phyloP scores from a whole-genome alignment of 1,140 invertebrate genomes.

The Platyura marginata region DNA sequence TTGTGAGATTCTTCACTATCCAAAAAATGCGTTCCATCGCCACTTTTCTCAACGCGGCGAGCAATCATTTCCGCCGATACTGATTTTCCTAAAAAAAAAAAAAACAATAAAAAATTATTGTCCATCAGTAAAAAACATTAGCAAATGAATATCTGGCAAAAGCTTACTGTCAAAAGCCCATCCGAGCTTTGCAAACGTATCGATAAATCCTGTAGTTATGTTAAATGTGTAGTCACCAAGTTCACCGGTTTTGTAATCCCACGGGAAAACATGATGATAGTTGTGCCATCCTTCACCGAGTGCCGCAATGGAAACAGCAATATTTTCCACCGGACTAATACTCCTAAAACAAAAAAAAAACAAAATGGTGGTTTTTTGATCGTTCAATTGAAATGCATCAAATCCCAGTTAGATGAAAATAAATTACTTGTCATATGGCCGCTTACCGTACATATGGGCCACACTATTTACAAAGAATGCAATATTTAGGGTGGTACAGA shows the following conservation, averaged over 20 bases:
- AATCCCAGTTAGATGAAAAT: background rate
- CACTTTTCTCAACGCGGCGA: slow-evolving; percentile 35
- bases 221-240: slow-evolving; percentile 45
- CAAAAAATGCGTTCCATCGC: slow-evolving; percentile 36
- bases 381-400: too few relatives aligned
- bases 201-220: slow-evolving; percentile 50
- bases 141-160: slow-evolving; percentile 1
- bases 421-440: slow-evolving; percentile 72
- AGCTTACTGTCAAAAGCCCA: slow-evolving; percentile 52
- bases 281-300: slow-evolving; percentile 85
- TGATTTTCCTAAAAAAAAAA: slow-evolving; percentile 36
- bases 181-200: slow-evolving; percentile 46
- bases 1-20: slow-evolving; percentile 18
- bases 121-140: slow-evolving; percentile 2
- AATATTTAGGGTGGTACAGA: slow-evolving; percentile 66
- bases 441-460: slow-evolving; percentile 76
- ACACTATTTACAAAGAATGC: slow-evolving; percentile 88
- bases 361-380: background rate
- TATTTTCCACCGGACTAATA: slow-evolving; percentile 54
- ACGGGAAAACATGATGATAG: slow-evolving; percentile 71
- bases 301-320: slow-evolving; percentile 45
- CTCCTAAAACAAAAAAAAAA: slow-evolving; percentile 27
- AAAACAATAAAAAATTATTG: too few relatives aligned
- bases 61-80: slow-evolving; percentile 42
- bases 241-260: slow-evolving; percentile 76